These are phyloP conservation scores for Lemur catta DNA, from an alignment of 2,797 vertebrate genomes.

Conservation along the genomic window DNA sequence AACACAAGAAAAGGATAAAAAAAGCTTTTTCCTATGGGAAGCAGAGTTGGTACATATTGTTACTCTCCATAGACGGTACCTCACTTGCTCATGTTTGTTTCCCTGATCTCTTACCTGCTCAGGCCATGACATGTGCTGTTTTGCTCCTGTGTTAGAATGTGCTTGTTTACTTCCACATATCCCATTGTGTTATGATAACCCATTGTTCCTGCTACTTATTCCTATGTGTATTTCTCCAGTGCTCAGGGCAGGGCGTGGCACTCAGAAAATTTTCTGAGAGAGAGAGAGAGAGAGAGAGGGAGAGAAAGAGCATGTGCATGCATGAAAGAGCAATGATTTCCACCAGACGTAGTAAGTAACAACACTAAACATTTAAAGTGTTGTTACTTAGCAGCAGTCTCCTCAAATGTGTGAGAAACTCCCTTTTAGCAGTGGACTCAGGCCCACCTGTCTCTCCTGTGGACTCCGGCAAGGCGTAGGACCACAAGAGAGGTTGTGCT, in stretches of 20 bases:
- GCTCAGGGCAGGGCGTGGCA: background rate
- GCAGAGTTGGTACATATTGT: background rate
- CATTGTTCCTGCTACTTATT: background rate
- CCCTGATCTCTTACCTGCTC: background rate
- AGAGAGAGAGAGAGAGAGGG: background rate
- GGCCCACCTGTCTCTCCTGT: too few relatives aligned
- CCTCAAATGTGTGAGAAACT: background rate
- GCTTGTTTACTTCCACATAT: background rate
- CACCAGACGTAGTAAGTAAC: background rate
- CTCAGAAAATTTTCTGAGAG: background rate
- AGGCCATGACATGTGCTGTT: too few relatives aligned
- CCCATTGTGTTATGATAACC: background rate
- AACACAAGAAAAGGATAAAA: background rate
- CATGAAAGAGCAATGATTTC: background rate
- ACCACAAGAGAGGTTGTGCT: too few relatives aligned
- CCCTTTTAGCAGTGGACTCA: background rate
- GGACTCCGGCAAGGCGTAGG: background rate
- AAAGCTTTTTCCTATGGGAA: background rate
- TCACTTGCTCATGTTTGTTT: background rate
- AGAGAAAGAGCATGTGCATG: background rate
- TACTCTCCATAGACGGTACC: background rate
- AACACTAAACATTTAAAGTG: background rate
- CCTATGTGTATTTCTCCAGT: background rate
- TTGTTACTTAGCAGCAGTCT: background rate
- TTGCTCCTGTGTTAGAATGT: rapidly evolving